Evolutionary conservation across 2,113 vertebrate species (phyloP).

Genomic region (Zosterops lateralis): DNA sequence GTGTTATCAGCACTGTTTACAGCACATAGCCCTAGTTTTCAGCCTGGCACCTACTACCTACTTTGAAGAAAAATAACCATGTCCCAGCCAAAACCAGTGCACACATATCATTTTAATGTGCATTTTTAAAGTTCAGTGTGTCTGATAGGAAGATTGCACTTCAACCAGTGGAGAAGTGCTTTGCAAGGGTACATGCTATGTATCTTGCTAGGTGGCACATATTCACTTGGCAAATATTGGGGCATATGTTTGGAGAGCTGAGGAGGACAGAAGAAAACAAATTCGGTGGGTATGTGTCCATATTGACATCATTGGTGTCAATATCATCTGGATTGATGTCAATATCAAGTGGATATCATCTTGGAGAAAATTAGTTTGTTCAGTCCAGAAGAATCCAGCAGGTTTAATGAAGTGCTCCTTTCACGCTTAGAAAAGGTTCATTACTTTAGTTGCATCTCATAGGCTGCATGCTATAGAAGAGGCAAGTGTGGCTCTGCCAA

Average conservation of each 20-base stretch:
- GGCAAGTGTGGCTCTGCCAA: not conserved
- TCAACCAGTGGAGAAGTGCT: not conserved
- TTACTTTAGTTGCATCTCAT: not conserved
- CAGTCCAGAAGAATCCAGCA: not conserved
- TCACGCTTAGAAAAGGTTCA: not conserved
- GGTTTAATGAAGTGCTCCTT: not conserved
- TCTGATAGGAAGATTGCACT: not conserved
- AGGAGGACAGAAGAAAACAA: not conserved
- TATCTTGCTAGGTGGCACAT: not conserved
- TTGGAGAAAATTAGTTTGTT: not conserved
- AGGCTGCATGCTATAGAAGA: fast-evolving
- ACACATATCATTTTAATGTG: not conserved
- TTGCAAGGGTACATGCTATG: fast-evolving
- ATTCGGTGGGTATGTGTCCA: not conserved
- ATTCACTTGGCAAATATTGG: not conserved
- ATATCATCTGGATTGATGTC: too few species aligned
- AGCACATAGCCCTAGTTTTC: not conserved
- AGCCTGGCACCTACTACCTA: fast-evolving
- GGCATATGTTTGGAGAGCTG: not conserved
- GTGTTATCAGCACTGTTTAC: not conserved
- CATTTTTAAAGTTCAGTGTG: not conserved
- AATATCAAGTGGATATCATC: not conserved
- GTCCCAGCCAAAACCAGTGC: not conserved
- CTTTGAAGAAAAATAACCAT: not conserved
- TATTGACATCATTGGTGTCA: not conserved